These are phyloP conservation scores for Harpegnathos saltator DNA, from an alignment of 1,140 invertebrate species.

Conservation along the genomic window DNA sequence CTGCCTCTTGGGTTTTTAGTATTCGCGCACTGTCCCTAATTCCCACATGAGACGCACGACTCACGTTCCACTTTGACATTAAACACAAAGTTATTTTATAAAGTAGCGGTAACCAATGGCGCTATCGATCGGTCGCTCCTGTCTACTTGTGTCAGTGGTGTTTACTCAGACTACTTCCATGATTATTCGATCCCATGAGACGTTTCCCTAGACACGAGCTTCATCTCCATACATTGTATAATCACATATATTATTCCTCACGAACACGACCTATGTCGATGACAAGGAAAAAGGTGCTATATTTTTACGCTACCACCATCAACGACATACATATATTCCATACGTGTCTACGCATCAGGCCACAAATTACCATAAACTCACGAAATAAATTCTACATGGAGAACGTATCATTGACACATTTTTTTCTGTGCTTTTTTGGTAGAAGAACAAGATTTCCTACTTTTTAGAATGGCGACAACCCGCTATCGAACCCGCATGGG, in stretches of 20 bases:
- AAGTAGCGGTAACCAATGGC: background rate
- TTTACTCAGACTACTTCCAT: conserved; percentile 11
- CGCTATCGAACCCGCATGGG: background rate
- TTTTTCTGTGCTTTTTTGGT: background rate
- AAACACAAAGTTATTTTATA: conserved; percentile 21
- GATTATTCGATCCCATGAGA: conserved; percentile 19
- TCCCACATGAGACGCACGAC: background rate
- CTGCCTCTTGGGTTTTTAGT: background rate
- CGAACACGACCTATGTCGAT: background rate
- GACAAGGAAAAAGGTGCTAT: background rate
- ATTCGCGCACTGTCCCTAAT: background rate
- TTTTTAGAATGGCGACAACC: background rate
- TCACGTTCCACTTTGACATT: background rate
- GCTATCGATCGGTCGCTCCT: conserved; percentile 1
- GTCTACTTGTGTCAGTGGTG: background rate
- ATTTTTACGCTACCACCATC: background rate
- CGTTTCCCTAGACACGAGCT: background rate
- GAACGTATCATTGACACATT: background rate
- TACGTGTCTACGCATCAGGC: background rate
- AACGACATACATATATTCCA: background rate
- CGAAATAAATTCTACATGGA: background rate
- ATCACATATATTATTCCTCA: background rate
- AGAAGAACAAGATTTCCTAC: background rate
- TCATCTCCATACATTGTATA: background rate
- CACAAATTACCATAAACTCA: too few relatives aligned